Percentiles rank a stretch among this genome's conserved stretches.
These are phyloP conservation scores for Brachypterus glaber DNA, from an alignment of 2,888 invertebrate genomes.

Conservation along the genomic window DNA sequence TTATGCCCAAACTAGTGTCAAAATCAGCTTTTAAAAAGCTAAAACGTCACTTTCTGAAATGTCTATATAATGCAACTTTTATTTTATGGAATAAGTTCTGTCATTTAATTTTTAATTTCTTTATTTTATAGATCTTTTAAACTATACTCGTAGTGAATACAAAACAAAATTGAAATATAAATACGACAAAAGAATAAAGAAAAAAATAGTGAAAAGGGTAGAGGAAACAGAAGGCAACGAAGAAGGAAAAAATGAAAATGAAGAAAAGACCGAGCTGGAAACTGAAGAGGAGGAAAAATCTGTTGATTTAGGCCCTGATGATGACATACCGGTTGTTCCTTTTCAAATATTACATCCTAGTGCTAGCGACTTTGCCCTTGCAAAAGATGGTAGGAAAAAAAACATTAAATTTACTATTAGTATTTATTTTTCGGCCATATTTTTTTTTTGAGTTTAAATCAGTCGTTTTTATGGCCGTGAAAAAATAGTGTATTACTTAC, in stretches of 20 bases:
- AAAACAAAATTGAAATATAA: conserved; percentile 32
- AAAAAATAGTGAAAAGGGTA: conserved; percentile 1
- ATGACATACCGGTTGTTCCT: conserved; percentile 32
- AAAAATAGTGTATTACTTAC: too few relatives aligned
- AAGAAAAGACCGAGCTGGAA: conserved; percentile 10
- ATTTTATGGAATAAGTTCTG: too few relatives aligned
- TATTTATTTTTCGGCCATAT: too few relatives aligned
- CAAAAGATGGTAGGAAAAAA: conserved; percentile 23
- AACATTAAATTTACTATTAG: too few relatives aligned
- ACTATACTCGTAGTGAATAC: conserved; percentile 27
- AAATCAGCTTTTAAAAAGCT: too few relatives aligned
- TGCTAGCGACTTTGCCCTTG: conserved; percentile 26
- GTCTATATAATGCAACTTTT: too few relatives aligned
- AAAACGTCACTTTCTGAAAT: too few relatives aligned
- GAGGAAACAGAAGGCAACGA: not conserved
- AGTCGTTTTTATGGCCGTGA: too few relatives aligned
- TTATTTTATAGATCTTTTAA: too few relatives aligned
- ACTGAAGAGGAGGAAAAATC: conserved; percentile 21
- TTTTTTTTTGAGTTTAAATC: too few relatives aligned
- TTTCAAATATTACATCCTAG: conserved; percentile 32
- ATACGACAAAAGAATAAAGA: conserved; percentile 25
- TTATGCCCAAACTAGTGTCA: too few relatives aligned
- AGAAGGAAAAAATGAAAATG: conserved; percentile 6
- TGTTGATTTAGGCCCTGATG: conserved; percentile 15
- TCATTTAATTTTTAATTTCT: too few relatives aligned